Evolutionary conservation across 1,140 invertebrate species (phyloP), one percentile per base, ranked within the genome.

Genomic region (Triops cancriformis): DNA sequence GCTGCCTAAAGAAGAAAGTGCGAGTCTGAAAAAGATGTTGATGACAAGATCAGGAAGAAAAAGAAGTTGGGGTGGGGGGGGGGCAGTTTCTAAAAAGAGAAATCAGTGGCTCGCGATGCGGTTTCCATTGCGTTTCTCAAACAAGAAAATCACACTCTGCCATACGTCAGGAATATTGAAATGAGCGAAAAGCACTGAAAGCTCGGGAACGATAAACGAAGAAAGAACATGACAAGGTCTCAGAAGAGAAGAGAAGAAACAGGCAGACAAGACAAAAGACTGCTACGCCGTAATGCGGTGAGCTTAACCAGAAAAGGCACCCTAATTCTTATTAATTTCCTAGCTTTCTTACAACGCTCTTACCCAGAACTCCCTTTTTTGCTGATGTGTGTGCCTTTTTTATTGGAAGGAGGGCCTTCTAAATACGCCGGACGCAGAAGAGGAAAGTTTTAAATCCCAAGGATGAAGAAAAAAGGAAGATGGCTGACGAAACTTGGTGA

Each of bases 241-340:
- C 18, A 64, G 14, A 64, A 18, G 23, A 64, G 43, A 45, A 45
- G 18, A 18, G 14, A 64, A 64, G 51, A 64, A 64, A 18, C 14
- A 18, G 23, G 23, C 18, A 64, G 6, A 64, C 51, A 64, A 64
- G 51, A 64, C 51, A 64, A 64, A 64, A 64, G 51, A 14, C 31
- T 37, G 7, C 31, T 37, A 37, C 23, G 51, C 51, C 14, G 51
- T 64, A 64, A n/a, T 64, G 51, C 31, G 51, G 51, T 64, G 51
- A 64, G 51, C 51, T 64, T 64, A 64, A 64, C 51, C 51, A 64
- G 51, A 64, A 64, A 37, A 64, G 51, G 51, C 51, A 12, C 51
- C 51, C 18, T 64, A 64, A 64, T 64, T 64, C 51, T 64, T 64
- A 64, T 64, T 64, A 64, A 64, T 64, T 64, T 64, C 51, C 51